Evolutionary conservation across 1,140 invertebrate genomes (phyloP), one percentile per base, ranked within the genome.

Genomic region (Trichonephila inaurata): DNA sequence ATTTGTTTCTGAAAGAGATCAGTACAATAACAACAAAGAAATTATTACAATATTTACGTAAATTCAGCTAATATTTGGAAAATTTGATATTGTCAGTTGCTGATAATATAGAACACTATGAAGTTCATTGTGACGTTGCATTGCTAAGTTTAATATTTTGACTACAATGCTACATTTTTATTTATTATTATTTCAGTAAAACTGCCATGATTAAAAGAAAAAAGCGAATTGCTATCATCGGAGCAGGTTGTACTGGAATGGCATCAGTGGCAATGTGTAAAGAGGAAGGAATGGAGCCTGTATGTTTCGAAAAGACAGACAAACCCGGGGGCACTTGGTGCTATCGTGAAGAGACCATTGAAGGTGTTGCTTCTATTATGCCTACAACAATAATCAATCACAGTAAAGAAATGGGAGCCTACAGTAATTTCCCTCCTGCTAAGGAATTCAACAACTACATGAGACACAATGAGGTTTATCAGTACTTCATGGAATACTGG

Each of bases 281-380:
- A 18, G 93, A 90, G 33, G 93, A 94, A 94, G 66, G 88, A 16
- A 21, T 94, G 2, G 88, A 91, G 3, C 81, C 89, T 19, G 85
- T 94, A 0, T 94, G 93, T 21, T 94, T 64, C 24, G 93, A 94
- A 85, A 86, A 72, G 61, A 85, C 95, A 24, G 81, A 95, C 87
- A 95, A 96, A 90, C 95, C 96, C 61, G 96, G 96, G 2, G 96
- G 96, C 69, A 95, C 97, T 1, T 97, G 96, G 96, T 96, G 96
- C 88, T 97, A 96, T 94, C 44, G 95, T 24, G 95, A 96, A 16
- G 94, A 95, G 16, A 88, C 94, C 4, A 95, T 94, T 14, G 14
- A 95, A 91, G 88, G 95, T 93, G n/a, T 90, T 94, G 95, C 94
- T 94, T 95, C 62, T 94, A 95, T 95, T 5, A 95, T 94, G 94